Evolutionary conservation across 2,113 vertebrate genomes (phyloP).

Genomic region (Eptesicus fuscus): DNA sequence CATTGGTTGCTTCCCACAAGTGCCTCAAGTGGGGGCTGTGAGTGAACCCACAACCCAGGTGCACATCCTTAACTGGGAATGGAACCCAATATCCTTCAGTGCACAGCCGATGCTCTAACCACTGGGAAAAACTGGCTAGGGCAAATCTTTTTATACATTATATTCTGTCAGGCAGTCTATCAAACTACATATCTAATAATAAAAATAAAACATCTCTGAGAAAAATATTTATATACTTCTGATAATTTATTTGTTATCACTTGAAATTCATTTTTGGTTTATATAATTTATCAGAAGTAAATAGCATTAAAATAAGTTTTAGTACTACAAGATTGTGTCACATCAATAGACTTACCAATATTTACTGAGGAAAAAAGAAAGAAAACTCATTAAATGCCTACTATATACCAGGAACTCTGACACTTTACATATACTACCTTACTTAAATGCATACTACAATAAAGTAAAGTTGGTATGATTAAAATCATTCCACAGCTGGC

Average conservation of each 20-base stretch:
- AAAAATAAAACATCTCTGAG: not conserved
- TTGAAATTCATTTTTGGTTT: not conserved
- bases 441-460: not conserved
- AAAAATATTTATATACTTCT: not conserved
- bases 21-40: too few species aligned
- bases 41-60: too few species aligned
- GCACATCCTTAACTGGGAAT: too few species aligned
- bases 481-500: not conserved
- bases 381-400: not conserved
- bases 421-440: not conserved
- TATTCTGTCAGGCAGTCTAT: not conserved
- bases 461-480: not conserved
- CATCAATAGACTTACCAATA: not conserved
- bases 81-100: too few species aligned
- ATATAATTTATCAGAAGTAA: not conserved
- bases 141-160: not conserved
- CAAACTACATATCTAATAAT: not conserved
- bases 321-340: not conserved
- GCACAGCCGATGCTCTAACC: too few species aligned
- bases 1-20: too few species aligned
- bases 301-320: not conserved
- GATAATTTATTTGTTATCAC: not conserved
- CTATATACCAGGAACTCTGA: not conserved
- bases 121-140: too few species aligned
- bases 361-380: not conserved